Base-by-base conservation (phyloP, 1,140 invertebrate genomes). In the Papilio machaon region DNA sequence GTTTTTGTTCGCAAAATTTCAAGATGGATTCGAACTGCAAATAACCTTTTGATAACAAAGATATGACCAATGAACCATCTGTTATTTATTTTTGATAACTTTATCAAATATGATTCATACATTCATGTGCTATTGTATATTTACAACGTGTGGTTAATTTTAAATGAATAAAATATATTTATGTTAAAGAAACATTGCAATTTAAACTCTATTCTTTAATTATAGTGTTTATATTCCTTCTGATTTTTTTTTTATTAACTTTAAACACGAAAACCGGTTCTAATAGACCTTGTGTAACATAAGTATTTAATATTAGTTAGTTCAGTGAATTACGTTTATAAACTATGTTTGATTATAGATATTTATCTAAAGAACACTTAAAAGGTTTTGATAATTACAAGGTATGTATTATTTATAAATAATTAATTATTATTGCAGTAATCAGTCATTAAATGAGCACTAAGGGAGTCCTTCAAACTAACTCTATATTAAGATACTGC, bases 361-460 rank as follows among this genome's bases (percentile, higher is more conserved):
- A 98, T 94, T 95, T 99, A 82, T 96, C 95, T 43, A 95, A 95
- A 79, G 96, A 97, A 84, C 97, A 98, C 89, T 95, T 99, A 58
- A 95, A 96, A 87, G 98, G 98, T 79, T 98, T 99, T 92, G 97
- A 98, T 91, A 97, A 97, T 92, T 99, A 99, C 91, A 98, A 98
- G 96, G 98, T 98, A 95, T 94, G 70, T 30, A 30, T 49, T 11
- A 10, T 49, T 10, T 49, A 47, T 10, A 30, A 30, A 30, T 30
- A 30, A 30, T 30, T 30, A 30, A 30, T 30, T 30, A 2, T 30
- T 30, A 30, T 30, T 30, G 23, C 23, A 30, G 23, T 30, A 30
- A 30, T 30, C 23, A 30, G 23, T 30, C 23, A 30, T 30, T 30
- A 30, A 30, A 30, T 30, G 23, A 30, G 2, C 23, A 30, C 23